Evolutionary conservation across 2,797 vertebrate genomes (phyloP).

Genomic region (Sebastes hubbsi): DNA sequence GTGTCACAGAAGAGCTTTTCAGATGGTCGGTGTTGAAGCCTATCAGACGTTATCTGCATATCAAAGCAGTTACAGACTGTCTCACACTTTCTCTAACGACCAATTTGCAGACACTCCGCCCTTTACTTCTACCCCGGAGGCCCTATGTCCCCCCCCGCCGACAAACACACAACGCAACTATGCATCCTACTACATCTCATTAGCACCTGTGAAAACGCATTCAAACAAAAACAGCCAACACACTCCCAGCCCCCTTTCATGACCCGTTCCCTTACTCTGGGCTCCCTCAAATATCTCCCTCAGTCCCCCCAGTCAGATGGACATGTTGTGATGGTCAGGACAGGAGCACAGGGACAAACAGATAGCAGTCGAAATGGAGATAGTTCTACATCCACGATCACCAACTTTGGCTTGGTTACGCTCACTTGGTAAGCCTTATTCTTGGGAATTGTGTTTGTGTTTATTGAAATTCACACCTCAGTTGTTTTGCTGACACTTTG

Average conservation of each 20-base stretch:
- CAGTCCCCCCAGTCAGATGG: slow-evolving; percentile 34
- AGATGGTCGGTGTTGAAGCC: neutral
- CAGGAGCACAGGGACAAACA: neutral
- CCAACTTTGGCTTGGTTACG: slow-evolving; percentile 75
- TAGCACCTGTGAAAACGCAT: slow-evolving; percentile 73
- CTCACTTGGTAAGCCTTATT: slow-evolving; percentile 69
- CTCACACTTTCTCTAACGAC: slow-evolving; percentile 49
- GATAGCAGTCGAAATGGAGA: slow-evolving; percentile 63
- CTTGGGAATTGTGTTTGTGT: neutral
- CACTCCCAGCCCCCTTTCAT: slow-evolving; percentile 25
- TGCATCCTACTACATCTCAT: slow-evolving; percentile 50
- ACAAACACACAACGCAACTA: slow-evolving; percentile 1
- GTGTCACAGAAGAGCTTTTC: neutral
- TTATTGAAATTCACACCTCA: neutral
- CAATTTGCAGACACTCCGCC: slow-evolving; percentile 37
- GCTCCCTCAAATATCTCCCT: neutral
- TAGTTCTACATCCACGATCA: slow-evolving; percentile 66
- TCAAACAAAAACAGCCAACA: slow-evolving; percentile 41
- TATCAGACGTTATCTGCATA: slow-evolving; percentile 4
- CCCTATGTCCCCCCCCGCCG: slow-evolving; percentile 28
- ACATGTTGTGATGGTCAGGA: slow-evolving; percentile 36
- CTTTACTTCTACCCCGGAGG: neutral
- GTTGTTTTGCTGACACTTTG: neutral
- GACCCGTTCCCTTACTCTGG: slow-evolving; percentile 52
- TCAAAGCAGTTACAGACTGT: slow-evolving; percentile 45